Evolutionary conservation across 2,797 vertebrate genomes (phyloP), one percentile per base, ranked within the genome.

Genomic region (Lepilemur ruficaudatus): DNA sequence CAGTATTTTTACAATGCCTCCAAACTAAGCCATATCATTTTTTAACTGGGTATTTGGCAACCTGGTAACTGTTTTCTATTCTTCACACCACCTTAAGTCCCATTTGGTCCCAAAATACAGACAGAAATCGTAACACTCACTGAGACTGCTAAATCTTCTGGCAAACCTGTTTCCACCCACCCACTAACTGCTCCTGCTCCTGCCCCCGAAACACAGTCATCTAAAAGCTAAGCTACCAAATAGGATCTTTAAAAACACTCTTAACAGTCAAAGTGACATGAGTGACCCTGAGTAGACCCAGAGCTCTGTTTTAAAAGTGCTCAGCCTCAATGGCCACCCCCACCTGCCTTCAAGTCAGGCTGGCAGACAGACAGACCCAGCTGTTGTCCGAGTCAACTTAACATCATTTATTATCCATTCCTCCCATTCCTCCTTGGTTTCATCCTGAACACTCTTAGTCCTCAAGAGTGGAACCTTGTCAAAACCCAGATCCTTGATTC

Each of bases 11-110:
- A 76, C 10, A 93, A 73, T 46, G 76, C 28, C 28, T 23, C 75
- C 32, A 91, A 96, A 50, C 55, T 70, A 93, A 92, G n/a, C 52
- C 32, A 63, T 46, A 61, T 75, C 43, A 67, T 81, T 91, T 96
- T 87, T 78, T 91, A 81, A 59, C 23, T 69, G n/a, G 17, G 84
- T 79, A 70, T 80, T 43, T 83, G 61, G 46, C 67, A 95, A 89
- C 17, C 28, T 92, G 72, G n/a, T 72, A 91, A 96, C 17, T 61
- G 5, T 61, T 82, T 80, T 84, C 65, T 95, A 84, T 91, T 85
- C 82, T 89, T 91, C 32, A 88, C 75, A 72, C 28, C 28, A 76
- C 41, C 2, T 3, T 23, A 50, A 38, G 30, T 87, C 12, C 76
- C 38, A 81, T 32, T 52, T 94, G 65, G 46, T 84, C 32, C 55